These are phyloP conservation scores for Aphidoletes aphidimyza DNA, from an alignment of 2,888 invertebrate genomes.

Conservation along the genomic window DNA sequence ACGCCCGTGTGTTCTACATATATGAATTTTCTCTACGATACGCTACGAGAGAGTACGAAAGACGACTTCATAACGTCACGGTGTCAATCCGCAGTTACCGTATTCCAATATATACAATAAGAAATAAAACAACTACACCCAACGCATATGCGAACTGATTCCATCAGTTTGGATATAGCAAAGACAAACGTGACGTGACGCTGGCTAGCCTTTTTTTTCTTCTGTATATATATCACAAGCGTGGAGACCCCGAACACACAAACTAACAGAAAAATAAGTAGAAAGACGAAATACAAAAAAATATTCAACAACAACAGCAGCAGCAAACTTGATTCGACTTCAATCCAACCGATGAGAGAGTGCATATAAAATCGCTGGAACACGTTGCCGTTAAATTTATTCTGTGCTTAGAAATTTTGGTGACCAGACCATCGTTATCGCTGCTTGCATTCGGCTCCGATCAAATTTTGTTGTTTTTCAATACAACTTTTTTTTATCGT, in stretches of 20 bases:
- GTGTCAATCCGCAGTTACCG: background rate
- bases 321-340: background rate
- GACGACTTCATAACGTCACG: background rate
- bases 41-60: too few relatives aligned
- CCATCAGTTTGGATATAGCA: constrained; percentile 18
- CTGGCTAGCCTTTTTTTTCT: background rate
- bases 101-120: background rate
- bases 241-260: background rate
- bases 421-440: constrained; percentile 47
- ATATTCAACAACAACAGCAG: background rate
- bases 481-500: too few relatives aligned
- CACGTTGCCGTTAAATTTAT: constrained; percentile 48
- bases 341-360: background rate
- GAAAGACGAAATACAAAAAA: too few relatives aligned
- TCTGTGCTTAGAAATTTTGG: constrained; percentile 42
- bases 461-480: too few relatives aligned
- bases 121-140: background rate
- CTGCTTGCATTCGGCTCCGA: background rate
- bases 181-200: constrained; percentile 45
- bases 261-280: background rate
- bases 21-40: background rate
- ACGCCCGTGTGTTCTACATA: too few relatives aligned
- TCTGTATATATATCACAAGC: background rate
- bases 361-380: constrained; percentile 51
- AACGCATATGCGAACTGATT: background rate